phyloP scores from a whole-genome alignment of 1,140 invertebrate genomes.

The Mamestra configurata region DNA sequence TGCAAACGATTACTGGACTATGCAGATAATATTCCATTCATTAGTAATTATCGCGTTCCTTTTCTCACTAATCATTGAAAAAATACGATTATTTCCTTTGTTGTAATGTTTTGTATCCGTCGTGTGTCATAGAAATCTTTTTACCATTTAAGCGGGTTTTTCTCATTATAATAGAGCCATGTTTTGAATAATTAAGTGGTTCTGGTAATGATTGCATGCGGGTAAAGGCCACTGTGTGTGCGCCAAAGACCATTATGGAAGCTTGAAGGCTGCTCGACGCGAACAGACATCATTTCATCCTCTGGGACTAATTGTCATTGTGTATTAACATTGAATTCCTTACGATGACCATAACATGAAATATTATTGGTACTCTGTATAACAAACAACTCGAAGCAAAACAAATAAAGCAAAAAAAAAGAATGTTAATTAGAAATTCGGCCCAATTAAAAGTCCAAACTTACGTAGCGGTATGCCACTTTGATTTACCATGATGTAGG shows the following conservation, averaged over 20 bases:
- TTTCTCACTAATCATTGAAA: conserved; percentile 53
- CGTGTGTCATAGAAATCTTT: conserved; percentile 48
- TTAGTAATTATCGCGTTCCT: conserved; percentile 67
- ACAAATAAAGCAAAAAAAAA: background rate
- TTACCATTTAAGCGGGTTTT: conserved; percentile 49
- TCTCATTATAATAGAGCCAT: conserved; percentile 47
- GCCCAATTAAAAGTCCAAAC: conserved; percentile 37
- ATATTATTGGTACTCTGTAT: background rate
- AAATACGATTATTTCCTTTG: conserved; percentile 61
- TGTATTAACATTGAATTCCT: conserved; percentile 25
- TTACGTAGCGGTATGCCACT: conserved; percentile 19
- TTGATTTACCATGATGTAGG: conserved; percentile 28
- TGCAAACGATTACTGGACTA: conserved; percentile 34
- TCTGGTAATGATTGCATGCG: conserved; percentile 59
- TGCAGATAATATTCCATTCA: conserved; percentile 64
- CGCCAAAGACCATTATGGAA: conserved; percentile 57
- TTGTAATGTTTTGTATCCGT: conserved; percentile 36
- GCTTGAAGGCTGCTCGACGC: conserved; percentile 56
- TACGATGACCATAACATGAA: background rate
- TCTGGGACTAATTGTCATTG: conserved; percentile 53
- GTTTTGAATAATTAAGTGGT: conserved; percentile 57
- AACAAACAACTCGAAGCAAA: conserved; percentile 1
- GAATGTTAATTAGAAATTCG: conserved; percentile 39
- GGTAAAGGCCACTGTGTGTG: conserved; percentile 54
- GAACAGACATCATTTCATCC: conserved; percentile 48